These are phyloP conservation scores for Orthosia gracilis DNA, from an alignment of 2,888 invertebrate species.

Conservation along the genomic window DNA sequence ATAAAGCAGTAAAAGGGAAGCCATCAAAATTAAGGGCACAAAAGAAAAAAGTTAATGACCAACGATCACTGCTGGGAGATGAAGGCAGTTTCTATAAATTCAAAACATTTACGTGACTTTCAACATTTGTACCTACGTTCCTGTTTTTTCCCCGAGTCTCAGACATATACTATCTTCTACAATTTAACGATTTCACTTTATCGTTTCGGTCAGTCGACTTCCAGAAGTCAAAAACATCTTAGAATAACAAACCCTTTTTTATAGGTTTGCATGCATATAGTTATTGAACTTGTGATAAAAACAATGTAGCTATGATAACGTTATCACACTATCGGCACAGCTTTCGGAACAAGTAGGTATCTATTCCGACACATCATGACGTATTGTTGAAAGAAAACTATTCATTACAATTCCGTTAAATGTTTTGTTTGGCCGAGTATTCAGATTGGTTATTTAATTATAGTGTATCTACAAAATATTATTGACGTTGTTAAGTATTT, in stretches of 20 bases:
- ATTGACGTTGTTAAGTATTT: not conserved
- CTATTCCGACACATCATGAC: not conserved
- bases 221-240: slow-evolving; percentile 22
- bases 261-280: not conserved
- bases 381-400: no score
- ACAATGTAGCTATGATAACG: not conserved
- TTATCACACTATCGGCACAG: not conserved
- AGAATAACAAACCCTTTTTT: not conserved
- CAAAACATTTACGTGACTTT: slow-evolving; percentile 41
- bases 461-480: no score
- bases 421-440: no score
- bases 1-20: slow-evolving; percentile 46
- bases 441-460: no score
- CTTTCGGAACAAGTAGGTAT: not conserved
- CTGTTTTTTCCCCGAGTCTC: slow-evolving; percentile 3
- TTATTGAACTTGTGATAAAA: not conserved
- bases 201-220: no score
- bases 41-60: slow-evolving; percentile 49
- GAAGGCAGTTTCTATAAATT: slow-evolving; percentile 39
- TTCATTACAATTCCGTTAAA: not conserved
- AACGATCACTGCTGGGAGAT: slow-evolving; percentile 12
- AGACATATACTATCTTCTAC: no score
- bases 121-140: slow-evolving; percentile 11
- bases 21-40: slow-evolving; percentile 37
- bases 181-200: no score